Percentiles rank a stretch among this genome's conserved stretches.
Conservation (phyloP, 2,888 invertebrate species). For the Oxyteleia sp. region DNA sequence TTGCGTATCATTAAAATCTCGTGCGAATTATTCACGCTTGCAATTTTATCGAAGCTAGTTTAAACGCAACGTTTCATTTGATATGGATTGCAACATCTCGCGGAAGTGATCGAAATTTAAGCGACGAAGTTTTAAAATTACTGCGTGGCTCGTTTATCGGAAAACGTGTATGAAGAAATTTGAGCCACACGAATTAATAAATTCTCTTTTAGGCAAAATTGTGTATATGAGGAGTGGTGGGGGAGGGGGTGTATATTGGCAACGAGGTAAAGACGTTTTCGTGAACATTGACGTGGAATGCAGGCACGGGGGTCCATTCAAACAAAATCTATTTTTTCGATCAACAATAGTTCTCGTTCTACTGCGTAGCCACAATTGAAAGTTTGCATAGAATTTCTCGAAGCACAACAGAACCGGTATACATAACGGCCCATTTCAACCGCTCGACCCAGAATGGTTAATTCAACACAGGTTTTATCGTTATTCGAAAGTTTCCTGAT, state of each 20-base stretch:
- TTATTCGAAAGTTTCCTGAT: conserved; percentile 48
- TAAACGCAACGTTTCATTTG: conserved; percentile 40
- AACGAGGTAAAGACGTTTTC: too few species aligned
- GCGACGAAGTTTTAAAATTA: conserved; percentile 19
- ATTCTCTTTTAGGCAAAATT: too few species aligned
- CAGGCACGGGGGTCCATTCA: neutral
- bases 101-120: conserved; percentile 44
- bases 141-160: neutral
- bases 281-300: conserved; percentile 9
- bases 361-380: conserved; percentile 41
- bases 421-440: conserved; percentile 39
- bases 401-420: conserved; percentile 28
- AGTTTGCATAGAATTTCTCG: conserved; percentile 46
- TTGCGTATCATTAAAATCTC: conserved; percentile 40
- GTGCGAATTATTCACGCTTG: conserved; percentile 13
- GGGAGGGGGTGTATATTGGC: too few species aligned
- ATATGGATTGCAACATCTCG: conserved; percentile 6
- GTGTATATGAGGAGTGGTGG: too few species aligned
- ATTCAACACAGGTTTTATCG: conserved; percentile 57
- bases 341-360: conserved; percentile 38
- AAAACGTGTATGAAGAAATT: neutral
- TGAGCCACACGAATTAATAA: too few species aligned
- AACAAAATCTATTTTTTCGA: conserved; percentile 33
- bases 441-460: conserved; percentile 45
- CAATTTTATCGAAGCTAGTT: conserved; percentile 14